These are phyloP conservation scores for Phylloscopus whistleri DNA, from an alignment of 2,113 vertebrate genomes.

Conservation along the genomic window DNA sequence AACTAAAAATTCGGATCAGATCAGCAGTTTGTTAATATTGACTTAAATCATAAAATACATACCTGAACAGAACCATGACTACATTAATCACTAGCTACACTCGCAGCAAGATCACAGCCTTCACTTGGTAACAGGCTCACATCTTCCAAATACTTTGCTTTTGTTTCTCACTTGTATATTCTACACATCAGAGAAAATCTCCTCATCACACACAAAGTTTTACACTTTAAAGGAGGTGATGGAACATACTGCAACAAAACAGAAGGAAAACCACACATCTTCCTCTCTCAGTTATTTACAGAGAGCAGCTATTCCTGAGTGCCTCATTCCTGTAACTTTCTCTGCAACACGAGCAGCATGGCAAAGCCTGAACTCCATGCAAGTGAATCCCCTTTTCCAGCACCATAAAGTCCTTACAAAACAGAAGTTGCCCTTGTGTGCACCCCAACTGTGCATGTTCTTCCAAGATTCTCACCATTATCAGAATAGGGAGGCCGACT, in stretches of 20 bases:
- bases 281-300: rapidly evolving
- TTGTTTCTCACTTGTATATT: neutral
- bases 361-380: neutral
- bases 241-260: neutral
- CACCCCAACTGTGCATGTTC: neutral
- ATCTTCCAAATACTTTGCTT: neutral
- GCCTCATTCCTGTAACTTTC: neutral
- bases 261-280: neutral
- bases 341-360: neutral
- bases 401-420: neutral
- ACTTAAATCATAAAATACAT: neutral
- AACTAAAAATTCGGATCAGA: neutral
- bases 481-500: neutral
- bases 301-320: neutral
- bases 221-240: neutral
- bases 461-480: neutral
- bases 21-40: neutral
- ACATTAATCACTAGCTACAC: neutral
- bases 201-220: neutral
- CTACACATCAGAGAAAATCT: neutral
- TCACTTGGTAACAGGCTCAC: neutral
- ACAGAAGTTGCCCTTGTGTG: neutral
- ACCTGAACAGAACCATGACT: neutral
- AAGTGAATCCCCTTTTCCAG: neutral
- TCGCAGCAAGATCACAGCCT: neutral